These are phyloP conservation scores for Psilopsiagon aymara DNA, from an alignment of 2,113 vertebrate species.

Conservation along the genomic window DNA sequence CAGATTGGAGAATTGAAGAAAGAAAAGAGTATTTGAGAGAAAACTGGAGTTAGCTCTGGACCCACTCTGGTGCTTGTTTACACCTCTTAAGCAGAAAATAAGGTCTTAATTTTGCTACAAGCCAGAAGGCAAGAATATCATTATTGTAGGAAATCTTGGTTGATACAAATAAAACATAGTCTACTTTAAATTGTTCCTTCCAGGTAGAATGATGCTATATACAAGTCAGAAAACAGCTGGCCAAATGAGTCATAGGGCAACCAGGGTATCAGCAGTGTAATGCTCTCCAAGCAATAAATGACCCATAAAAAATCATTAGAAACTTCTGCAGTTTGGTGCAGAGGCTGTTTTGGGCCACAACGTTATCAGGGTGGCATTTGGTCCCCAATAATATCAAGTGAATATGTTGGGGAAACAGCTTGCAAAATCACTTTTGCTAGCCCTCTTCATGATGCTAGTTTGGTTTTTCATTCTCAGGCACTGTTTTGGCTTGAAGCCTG, in stretches of 20 bases:
- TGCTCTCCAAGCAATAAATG: not conserved
- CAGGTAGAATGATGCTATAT: not conserved
- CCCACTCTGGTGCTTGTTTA: not conserved
- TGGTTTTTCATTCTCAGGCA: not conserved
- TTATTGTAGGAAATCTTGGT: not conserved
- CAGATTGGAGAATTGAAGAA: not conserved
- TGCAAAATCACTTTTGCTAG: not conserved
- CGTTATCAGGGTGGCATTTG: not conserved
- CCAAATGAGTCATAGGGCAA: not conserved
- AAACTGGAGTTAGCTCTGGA: not conserved
- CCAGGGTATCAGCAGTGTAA: not conserved
- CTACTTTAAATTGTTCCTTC: not conserved
- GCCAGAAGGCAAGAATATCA: not conserved
- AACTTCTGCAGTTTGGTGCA: not conserved
- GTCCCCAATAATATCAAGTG: not conserved
- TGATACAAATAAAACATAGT: not conserved
- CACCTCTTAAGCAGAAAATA: not conserved
- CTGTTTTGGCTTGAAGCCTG: not conserved
- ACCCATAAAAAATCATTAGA: not conserved
- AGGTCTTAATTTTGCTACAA: conserved; percentile 1
- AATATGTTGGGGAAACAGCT: not conserved
- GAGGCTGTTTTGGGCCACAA: not conserved
- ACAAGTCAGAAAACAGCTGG: not conserved
- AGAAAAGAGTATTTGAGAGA: not conserved
- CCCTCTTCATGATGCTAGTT: not conserved